Evolutionary conservation across 2,888 invertebrate species (phyloP).

Genomic region (Sylvicola cinctus): DNA sequence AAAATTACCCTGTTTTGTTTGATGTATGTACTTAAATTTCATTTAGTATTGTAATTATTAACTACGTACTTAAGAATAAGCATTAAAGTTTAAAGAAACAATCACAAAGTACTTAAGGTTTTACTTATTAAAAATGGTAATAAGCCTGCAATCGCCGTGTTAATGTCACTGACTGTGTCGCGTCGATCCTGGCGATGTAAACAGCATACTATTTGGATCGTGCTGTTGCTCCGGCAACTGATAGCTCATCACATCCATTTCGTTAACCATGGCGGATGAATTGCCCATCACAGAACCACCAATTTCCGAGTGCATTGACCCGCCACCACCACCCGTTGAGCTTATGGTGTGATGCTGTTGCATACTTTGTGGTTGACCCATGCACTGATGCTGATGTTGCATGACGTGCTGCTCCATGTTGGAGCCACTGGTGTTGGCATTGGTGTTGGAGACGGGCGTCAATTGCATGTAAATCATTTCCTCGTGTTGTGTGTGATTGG

Average conservation of each 20-base stretch:
- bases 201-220: slow-evolving; percentile 21
- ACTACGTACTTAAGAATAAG: too few relatives aligned
- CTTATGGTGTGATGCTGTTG: slow-evolving; percentile 6
- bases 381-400: slow-evolving; percentile 21
- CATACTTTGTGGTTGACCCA: slow-evolving; percentile 9
- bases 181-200: slow-evolving; percentile 15
- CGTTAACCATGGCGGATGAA: slow-evolving; percentile 15
- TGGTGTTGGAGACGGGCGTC: not conserved
- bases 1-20: too few relatives aligned
- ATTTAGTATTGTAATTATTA: too few relatives aligned
- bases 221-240: slow-evolving; percentile 13
- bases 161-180: too few relatives aligned
- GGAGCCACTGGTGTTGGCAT: slow-evolving; percentile 6
- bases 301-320: too few relatives aligned
- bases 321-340: too few relatives aligned
- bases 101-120: too few relatives aligned
- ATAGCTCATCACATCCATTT: slow-evolving; percentile 24
- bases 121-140: too few relatives aligned
- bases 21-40: too few relatives aligned
- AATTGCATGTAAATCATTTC: not conserved
- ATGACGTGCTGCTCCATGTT: slow-evolving; percentile 7
- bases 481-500: slow-evolving; percentile 13
- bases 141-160: too few relatives aligned
- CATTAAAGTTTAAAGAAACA: too few relatives aligned
- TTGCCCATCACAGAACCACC: slow-evolving; percentile 10